Evolutionary conservation across 2,113 vertebrate species (phyloP).

Genomic region (Oryzias curvinotus): DNA sequence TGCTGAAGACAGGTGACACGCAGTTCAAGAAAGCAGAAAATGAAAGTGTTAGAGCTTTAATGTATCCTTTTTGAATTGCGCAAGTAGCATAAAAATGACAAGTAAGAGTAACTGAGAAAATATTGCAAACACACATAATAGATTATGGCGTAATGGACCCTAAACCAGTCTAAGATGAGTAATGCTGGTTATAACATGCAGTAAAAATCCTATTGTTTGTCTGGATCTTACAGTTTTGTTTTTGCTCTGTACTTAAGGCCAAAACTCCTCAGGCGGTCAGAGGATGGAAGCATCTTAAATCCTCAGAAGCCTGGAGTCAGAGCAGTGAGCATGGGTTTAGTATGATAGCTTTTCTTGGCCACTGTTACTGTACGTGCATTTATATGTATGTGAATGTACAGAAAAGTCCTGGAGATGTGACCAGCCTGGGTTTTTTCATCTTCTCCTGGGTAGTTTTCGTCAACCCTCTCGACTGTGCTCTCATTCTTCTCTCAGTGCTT

Average conservation of each 20-base stretch:
- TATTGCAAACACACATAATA: conserved; percentile 10
- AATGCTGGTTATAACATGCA: no score
- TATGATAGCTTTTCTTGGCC: conserved; percentile 39
- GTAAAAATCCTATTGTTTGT: no score
- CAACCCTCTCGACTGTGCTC: not conserved
- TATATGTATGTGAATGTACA: conserved; percentile 10
- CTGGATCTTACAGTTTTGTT: not conserved
- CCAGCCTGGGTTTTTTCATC: conserved; percentile 1
- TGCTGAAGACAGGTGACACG: not conserved
- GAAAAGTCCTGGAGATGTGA: conserved; percentile 22
- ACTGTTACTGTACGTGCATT: conserved; percentile 13
- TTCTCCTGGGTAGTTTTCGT: conserved; percentile 6
- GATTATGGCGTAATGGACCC: conserved; percentile 29
- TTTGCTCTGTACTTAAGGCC: conserved; percentile 12
- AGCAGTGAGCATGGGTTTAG: conserved; percentile 23
- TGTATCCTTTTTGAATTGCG: no score
- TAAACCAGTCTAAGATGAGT: conserved; percentile 24
- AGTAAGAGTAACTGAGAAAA: conserved; percentile 2
- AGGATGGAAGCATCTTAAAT: conserved; percentile 26
- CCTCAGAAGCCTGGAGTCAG: conserved; percentile 12
- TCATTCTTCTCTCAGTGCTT: not conserved
- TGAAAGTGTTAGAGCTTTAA: not conserved
- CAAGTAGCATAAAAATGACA: not conserved
- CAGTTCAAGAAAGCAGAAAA: not conserved
- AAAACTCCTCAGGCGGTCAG: conserved; percentile 34